Evolutionary conservation across 2,113 vertebrate genomes (phyloP), one percentile per base, ranked within the genome.

Genomic region (Sceloporus undulatus): DNA sequence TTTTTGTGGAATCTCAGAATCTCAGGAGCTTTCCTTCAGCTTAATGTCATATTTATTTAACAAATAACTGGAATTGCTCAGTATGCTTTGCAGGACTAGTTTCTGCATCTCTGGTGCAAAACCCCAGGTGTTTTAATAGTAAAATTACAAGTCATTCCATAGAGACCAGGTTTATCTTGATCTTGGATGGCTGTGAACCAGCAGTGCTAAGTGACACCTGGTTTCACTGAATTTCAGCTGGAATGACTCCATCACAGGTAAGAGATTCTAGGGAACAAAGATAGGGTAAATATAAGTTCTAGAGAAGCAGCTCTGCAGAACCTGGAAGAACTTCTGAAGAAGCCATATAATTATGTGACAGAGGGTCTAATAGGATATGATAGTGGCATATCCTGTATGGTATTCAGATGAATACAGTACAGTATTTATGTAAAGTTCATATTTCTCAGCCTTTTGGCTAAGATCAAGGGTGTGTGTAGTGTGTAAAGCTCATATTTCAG

Each of bases 1-100:
- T 66, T 91, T 80, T 87, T 3, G 0, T 83, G 13, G 54, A 85
- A 91, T 87, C 48, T 48, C 89, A 79, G 6, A 79, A 74, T 85
- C 82, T 48, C 71, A 84, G 40, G 5, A 23, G 82, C 84, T 27
- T 0, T 0, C 82, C 79, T 88, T 85, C 27, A 13, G 0, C 8
- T 74, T 74, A 19, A 7, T 84, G 5, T 14, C n/a, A 9, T 34
- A 34, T 25, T 84, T 56, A 74, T 48, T 82, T 19, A 75, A 56
- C 18, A 16, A 79, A 71, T 85, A 71, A 34, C 0, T 7, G 77
- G 88, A 88, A 59, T 65, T 91, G 59, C 82, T 86, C 38, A 66
- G 65, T 52, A 18, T 38, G 5, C 34, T 77, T 29, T 84, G 81
- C 83, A 21, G 38, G 38, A 2, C 77, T 19, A 90, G 71, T 87